phyloP scores from a whole-genome alignment of 2,797 vertebrate species.

The Ptychobarbus kaznakovi region DNA sequence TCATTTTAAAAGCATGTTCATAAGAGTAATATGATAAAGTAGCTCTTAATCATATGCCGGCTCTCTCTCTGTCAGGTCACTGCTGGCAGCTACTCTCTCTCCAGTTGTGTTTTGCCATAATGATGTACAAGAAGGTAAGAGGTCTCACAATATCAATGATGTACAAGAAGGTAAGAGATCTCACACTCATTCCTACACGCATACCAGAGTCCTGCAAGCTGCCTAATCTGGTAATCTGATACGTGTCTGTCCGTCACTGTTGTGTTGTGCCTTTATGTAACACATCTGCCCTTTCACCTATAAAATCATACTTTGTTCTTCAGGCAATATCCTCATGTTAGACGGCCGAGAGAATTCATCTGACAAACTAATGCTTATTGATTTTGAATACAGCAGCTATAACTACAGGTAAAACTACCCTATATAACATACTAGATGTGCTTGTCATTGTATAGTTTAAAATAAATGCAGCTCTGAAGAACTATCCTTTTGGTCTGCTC shows the following conservation, averaged over 20 bases:
- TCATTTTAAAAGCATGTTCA: slow-evolving; percentile 12
- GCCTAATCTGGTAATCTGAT: slow-evolving; percentile 20
- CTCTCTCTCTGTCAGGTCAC: slow-evolving; percentile 69
- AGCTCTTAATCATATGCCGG: background rate
- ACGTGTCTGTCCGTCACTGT: background rate
- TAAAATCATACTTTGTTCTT: background rate
- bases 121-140: slow-evolving; percentile 93
- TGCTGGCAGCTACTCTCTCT: slow-evolving; percentile 85
- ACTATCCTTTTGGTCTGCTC: background rate
- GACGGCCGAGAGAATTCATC: slow-evolving; percentile 67
- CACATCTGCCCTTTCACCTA: background rate
- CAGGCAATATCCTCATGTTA: slow-evolving; percentile 91
- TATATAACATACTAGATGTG: background rate
- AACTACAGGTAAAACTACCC: slow-evolving; percentile 85
- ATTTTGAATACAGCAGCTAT: slow-evolving; percentile 98
- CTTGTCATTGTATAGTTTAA: background rate
- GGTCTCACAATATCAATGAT: slow-evolving; percentile 64
- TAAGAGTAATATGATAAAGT: background rate
- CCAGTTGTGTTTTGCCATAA: slow-evolving; percentile 97
- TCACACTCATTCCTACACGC: background rate
- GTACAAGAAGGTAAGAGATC: slow-evolving; percentile 89
- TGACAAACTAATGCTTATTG: slow-evolving; percentile 91
- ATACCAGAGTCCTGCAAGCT: background rate
- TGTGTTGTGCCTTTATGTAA: slow-evolving; percentile 4
- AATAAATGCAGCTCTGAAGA: background rate